Conservation (phyloP, 1,140 invertebrate species). For the Daktulosphaira vitifoliae region DNA sequence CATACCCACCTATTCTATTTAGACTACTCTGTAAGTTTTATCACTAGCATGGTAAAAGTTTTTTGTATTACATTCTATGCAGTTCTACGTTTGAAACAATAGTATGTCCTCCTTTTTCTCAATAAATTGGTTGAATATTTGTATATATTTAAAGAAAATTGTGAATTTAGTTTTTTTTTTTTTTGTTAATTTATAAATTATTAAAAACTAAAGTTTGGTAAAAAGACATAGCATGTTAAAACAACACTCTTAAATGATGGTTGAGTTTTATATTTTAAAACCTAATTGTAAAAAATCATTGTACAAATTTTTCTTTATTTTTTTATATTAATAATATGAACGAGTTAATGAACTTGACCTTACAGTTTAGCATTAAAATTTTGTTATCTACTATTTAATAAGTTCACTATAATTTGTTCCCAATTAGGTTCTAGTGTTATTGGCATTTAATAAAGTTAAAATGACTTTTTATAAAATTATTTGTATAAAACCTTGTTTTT, state of each 20-base stretch:
- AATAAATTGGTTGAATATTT: slow-evolving; percentile 13
- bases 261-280: slow-evolving; percentile 25
- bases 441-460: slow-evolving; percentile 32
- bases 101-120: too few species aligned
- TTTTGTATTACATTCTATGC: too few species aligned
- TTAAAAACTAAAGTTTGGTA: slow-evolving; percentile 26
- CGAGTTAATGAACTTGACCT: slow-evolving; percentile 19
- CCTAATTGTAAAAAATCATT: slow-evolving; percentile 25
- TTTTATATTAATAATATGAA: slow-evolving; percentile 34
- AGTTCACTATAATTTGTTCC: slow-evolving; percentile 31
- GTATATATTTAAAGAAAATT: slow-evolving; percentile 19
- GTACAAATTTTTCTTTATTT: slow-evolving; percentile 33
- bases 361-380: slow-evolving; percentile 22
- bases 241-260: slow-evolving; percentile 1
- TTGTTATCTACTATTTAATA: slow-evolving; percentile 33
- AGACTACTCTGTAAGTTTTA: slow-evolving; percentile 28
- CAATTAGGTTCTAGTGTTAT: slow-evolving; percentile 27
- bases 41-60: too few species aligned
- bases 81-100: too few species aligned
- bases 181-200: slow-evolving; percentile 2
- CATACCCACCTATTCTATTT: slow-evolving; percentile 23
- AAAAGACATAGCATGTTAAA: slow-evolving; percentile 26
- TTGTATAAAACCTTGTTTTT: too few species aligned
- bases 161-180: slow-evolving; percentile 16
- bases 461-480: slow-evolving; percentile 13